Conservation (phyloP, 2,797 vertebrate species). For the Erethizon dorsatum region DNA sequence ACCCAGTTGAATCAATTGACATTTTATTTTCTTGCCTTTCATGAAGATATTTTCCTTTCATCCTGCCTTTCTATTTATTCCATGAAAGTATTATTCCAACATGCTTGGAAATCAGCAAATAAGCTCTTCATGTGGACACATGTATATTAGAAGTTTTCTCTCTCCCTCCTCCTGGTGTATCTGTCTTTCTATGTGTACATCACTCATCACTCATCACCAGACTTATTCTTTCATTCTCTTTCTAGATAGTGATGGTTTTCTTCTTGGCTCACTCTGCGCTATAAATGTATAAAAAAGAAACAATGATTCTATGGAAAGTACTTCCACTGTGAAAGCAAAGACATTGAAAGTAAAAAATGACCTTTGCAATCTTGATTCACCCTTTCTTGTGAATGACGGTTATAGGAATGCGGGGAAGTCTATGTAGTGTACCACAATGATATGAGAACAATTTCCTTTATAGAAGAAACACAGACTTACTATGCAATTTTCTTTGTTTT, state of each 20-base stretch:
- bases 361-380: conserved; percentile 1
- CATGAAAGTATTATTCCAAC: not conserved
- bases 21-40: conserved; percentile 23
- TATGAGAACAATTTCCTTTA: conserved; percentile 49
- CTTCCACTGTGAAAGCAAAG: not conserved
- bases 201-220: not conserved
- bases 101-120: not conserved
- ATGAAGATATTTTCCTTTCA: conserved; percentile 32
- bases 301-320: not conserved
- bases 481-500: conserved; percentile 76
- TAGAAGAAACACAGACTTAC: conserved; percentile 21
- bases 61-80: conserved; percentile 4
- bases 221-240: conserved; percentile 17
- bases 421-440: conserved; percentile 1
- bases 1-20: not conserved
- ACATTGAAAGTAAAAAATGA: conserved; percentile 47
- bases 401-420: not conserved
- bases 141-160: not conserved
- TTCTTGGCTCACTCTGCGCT: not conserved
- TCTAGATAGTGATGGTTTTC: conserved; percentile 30
- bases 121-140: not conserved
- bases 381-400: not conserved
- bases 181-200: fast-evolving
- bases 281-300: not conserved
- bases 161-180: not conserved